Conservation (phyloP, 2,888 invertebrate species). For the Erebia palarica region DNA sequence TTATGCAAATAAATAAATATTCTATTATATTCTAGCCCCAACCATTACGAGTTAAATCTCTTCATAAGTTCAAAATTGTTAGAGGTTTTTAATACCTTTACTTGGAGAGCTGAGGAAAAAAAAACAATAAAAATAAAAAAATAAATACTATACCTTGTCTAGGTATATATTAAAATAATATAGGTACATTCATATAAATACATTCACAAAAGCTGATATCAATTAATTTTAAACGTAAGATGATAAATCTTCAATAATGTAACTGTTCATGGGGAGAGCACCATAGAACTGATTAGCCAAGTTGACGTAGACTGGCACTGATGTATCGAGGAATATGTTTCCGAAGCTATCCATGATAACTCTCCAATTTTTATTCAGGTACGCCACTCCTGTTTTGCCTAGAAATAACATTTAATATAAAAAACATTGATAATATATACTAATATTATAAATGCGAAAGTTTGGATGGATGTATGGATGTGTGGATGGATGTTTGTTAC, state of each 20-base stretch:
- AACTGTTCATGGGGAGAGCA: slow-evolving; percentile 31
- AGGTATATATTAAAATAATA: slow-evolving; percentile 2
- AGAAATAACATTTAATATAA: slow-evolving; percentile 33
- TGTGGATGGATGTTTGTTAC: too few relatives aligned
- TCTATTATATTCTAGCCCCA: too few relatives aligned
- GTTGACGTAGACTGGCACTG: slow-evolving; percentile 37
- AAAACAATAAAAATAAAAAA: not conserved
- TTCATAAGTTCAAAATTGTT: too few relatives aligned
- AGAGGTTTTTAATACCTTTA: too few relatives aligned
- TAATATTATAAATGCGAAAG: too few relatives aligned
- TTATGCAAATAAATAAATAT: too few relatives aligned
- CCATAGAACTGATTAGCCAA: slow-evolving; percentile 47
- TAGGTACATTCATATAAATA: not conserved
- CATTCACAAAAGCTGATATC: not conserved
- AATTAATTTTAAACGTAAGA: not conserved
- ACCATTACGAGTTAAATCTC: too few relatives aligned
- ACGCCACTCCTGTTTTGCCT: slow-evolving; percentile 47
- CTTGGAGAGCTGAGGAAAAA: not conserved
- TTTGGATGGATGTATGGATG: too few relatives aligned
- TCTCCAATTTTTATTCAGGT: slow-evolving; percentile 55
- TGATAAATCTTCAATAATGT: slow-evolving; percentile 11
- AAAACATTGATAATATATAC: not conserved
- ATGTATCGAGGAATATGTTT: slow-evolving; percentile 45
- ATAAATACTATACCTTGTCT: not conserved
- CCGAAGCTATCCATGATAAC: slow-evolving; percentile 45